Conservation (phyloP, 1,140 invertebrate genomes). For the Uloborus diversus region DNA sequence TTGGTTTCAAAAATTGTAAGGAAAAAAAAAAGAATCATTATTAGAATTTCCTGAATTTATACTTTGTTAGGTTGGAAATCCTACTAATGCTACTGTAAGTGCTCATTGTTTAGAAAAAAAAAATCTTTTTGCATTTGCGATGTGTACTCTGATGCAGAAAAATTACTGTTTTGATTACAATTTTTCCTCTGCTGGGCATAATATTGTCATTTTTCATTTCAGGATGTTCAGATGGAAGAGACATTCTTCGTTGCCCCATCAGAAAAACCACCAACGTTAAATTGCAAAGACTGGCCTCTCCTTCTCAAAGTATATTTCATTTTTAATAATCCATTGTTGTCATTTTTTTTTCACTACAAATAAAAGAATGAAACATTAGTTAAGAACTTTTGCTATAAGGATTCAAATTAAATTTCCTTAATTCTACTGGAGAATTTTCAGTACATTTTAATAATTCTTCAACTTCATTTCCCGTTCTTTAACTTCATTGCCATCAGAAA, state of each 20-base stretch:
- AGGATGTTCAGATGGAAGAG: conserved; percentile 32
- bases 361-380: neutral
- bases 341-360: neutral
- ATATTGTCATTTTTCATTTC: neutral
- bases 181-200: too few species aligned
- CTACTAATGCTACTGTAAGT: too few species aligned
- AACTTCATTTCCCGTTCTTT: too few species aligned
- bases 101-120: too few species aligned
- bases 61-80: too few species aligned
- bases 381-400: neutral
- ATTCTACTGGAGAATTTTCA: neutral
- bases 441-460: conserved; percentile 1
- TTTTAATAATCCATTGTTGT: neutral
- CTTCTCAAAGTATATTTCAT: conserved; percentile 21
- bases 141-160: too few species aligned
- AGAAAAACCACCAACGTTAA: neutral
- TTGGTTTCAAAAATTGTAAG: too few species aligned
- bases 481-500: conserved; percentile 5
- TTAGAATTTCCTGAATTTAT: too few species aligned
- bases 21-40: too few species aligned
- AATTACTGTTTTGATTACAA: too few species aligned
- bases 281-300: conserved; percentile 18
- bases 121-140: too few species aligned
- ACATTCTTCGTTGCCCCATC: neutral
- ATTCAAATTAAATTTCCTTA: neutral